These are phyloP conservation scores for Melanophora roralis DNA, from an alignment of 2,888 invertebrate species.

Conservation along the genomic window DNA sequence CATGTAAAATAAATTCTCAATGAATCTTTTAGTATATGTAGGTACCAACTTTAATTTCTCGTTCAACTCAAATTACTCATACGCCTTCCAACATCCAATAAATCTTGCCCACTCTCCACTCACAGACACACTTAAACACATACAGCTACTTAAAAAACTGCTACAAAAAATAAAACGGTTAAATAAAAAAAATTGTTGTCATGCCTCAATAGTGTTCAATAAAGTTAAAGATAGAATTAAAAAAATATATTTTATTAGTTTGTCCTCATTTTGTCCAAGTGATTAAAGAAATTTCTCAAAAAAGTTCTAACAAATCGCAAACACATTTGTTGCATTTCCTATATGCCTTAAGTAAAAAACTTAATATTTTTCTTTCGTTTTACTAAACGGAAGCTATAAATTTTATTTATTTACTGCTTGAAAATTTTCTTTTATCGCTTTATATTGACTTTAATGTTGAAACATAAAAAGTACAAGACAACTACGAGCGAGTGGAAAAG, in stretches of 20 bases:
- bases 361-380: not conserved
- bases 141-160: not conserved
- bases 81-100: not conserved
- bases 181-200: conserved; percentile 6
- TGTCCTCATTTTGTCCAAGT: not conserved
- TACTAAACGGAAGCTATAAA: conserved; percentile 48
- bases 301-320: not conserved
- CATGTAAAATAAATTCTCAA: no score
- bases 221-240: not conserved
- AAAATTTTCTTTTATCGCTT: conserved; percentile 30
- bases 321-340: conserved; percentile 44
- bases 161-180: not conserved
- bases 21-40: no score
- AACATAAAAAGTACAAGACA: not conserved
- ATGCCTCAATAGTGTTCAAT: not conserved
- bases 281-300: not conserved
- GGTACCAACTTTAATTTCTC: no score
- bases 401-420: conserved; percentile 44
- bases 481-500: not conserved
- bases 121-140: not conserved
- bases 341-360: not conserved
- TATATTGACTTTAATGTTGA: conserved; percentile 14
- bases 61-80: not conserved
- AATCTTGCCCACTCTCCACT: no score
- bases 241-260: conserved; percentile 10